A percentile compares a stretch with the other conserved stretches of the same genome.
Conservation (phyloP, 2,797 vertebrate species). For the Dicrostonyx torquatus region DNA sequence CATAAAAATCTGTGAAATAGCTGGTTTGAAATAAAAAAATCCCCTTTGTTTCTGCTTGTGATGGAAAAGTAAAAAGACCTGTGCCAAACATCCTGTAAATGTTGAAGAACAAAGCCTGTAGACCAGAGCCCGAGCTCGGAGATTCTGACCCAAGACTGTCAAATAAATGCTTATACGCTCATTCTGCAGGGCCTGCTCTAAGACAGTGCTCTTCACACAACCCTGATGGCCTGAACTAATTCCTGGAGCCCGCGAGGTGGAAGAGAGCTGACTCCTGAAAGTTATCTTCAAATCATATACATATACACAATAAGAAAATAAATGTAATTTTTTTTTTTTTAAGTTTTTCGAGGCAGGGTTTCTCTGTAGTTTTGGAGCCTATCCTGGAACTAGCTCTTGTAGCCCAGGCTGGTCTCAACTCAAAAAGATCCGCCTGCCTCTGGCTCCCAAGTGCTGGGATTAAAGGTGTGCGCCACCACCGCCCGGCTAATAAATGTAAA, state of each 20-base stretch:
- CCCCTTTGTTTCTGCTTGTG: not conserved
- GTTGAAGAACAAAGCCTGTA: no score
- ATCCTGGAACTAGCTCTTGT: no score
- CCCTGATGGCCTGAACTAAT: not conserved
- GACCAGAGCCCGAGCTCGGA: not conserved
- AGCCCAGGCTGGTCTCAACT: no score
- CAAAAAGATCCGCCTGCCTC: no score
- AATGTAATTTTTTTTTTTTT: not conserved
- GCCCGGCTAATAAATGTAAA: not conserved
- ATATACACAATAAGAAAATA: constrained; percentile 7
- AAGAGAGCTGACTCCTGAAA: not conserved
- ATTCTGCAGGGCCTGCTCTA: not conserved
- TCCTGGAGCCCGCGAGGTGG: not conserved
- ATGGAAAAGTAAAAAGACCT: not conserved
- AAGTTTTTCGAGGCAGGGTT: no score
- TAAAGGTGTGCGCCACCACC: no score
- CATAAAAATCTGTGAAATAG: no score
- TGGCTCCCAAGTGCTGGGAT: no score
- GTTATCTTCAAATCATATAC: not conserved
- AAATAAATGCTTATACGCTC: rapidly evolving
- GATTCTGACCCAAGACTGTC: not conserved
- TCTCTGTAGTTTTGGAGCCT: no score
- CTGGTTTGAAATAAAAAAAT: not conserved
- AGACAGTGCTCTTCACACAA: not conserved
- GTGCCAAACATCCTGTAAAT: not conserved